These are phyloP conservation scores for Ptilonorhynchus violaceus DNA, from an alignment of 2,113 vertebrate genomes.

Conservation along the genomic window DNA sequence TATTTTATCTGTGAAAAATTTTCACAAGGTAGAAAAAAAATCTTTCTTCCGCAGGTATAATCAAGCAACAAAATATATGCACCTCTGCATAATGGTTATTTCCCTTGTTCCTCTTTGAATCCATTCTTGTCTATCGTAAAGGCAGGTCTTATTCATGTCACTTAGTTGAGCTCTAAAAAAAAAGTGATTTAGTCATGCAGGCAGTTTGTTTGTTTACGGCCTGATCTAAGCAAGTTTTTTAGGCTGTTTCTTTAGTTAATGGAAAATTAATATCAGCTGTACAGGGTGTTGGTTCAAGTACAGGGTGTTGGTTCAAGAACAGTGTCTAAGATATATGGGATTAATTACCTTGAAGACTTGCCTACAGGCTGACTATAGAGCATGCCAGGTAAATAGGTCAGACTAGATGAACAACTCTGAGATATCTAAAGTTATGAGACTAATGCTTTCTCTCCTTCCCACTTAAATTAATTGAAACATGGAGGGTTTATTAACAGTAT, in stretches of 20 bases:
- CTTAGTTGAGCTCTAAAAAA: background rate
- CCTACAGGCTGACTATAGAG: background rate
- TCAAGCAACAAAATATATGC: background rate
- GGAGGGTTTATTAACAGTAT: background rate
- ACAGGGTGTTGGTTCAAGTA: background rate
- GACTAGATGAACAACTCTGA: background rate
- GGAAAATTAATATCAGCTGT: background rate
- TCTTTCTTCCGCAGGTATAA: background rate
- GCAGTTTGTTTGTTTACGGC: background rate
- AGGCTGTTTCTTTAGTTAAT: background rate
- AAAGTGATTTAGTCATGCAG: background rate
- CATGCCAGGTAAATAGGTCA: background rate
- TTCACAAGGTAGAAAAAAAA: background rate
- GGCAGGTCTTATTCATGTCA: background rate
- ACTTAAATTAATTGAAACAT: background rate
- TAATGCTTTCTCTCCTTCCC: background rate
- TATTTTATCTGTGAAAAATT: background rate
- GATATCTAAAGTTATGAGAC: background rate
- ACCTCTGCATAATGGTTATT: background rate
- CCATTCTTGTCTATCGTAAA: background rate
- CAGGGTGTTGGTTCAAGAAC: background rate
- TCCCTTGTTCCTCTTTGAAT: background rate
- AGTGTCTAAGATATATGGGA: background rate
- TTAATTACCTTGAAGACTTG: background rate
- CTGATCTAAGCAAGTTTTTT: background rate